Percentiles rank a stretch among this genome's conserved stretches.
Conservation (phyloP, 2,888 invertebrate species). For the Melieria omissa region DNA sequence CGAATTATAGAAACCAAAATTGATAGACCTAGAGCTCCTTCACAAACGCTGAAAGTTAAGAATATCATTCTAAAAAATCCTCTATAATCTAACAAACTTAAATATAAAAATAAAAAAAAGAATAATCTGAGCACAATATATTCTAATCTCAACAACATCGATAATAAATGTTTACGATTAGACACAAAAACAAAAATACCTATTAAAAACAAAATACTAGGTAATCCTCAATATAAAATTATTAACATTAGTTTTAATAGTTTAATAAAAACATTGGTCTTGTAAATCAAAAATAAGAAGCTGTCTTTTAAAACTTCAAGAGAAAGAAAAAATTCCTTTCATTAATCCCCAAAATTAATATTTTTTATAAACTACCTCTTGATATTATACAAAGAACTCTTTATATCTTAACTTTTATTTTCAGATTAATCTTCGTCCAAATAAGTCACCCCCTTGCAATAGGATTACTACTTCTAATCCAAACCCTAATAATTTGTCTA, state of each 20-base stretch:
- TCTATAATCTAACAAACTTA: slow-evolving; percentile 68
- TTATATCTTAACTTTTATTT: slow-evolving; percentile 59
- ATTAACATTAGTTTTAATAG: slow-evolving; percentile 73
- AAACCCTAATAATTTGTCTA: slow-evolving; percentile 69
- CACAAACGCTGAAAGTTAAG: slow-evolving; percentile 75
- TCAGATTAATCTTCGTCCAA: slow-evolving; percentile 65
- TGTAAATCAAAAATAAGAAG: slow-evolving; percentile 75
- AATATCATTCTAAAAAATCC: slow-evolving; percentile 72
- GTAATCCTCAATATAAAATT: slow-evolving; percentile 63
- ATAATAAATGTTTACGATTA: slow-evolving; percentile 72
- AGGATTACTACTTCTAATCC: slow-evolving; percentile 69
- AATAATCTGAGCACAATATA: slow-evolving; percentile 72
- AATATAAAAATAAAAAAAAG: slow-evolving; percentile 68
- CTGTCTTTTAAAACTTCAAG: slow-evolving; percentile 72
- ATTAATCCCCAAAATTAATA: slow-evolving; percentile 78
- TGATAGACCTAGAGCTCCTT: slow-evolving; percentile 73
- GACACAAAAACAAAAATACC: slow-evolving; percentile 70
- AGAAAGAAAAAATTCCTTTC: slow-evolving; percentile 70
- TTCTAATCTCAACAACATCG: slow-evolving; percentile 72
- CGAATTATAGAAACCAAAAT: slow-evolving; percentile 74
- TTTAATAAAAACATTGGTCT: slow-evolving; percentile 77
- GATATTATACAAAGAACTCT: slow-evolving; percentile 53
- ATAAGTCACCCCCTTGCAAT: slow-evolving; percentile 70
- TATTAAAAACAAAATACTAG: slow-evolving; percentile 68
- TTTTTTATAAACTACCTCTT: slow-evolving; percentile 76